Evolutionary conservation across 2,113 vertebrate genomes (phyloP).

Genomic region (Erythrocercus mccallii): DNA sequence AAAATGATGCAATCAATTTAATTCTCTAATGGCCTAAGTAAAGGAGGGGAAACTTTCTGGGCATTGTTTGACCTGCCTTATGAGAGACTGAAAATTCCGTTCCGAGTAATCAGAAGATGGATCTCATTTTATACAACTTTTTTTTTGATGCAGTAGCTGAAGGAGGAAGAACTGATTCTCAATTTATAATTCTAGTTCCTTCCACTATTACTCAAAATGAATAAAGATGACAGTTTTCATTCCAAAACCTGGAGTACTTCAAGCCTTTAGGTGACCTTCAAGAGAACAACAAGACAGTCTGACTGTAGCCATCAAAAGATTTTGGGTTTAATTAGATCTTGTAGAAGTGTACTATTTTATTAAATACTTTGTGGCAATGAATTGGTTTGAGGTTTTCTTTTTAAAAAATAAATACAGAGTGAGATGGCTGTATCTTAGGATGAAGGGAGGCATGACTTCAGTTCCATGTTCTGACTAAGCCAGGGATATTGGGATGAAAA

Average conservation of each 20-base stretch:
- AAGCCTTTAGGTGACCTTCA: conserved; percentile 5
- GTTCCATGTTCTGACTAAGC: not conserved
- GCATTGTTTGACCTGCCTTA: conserved; percentile 29
- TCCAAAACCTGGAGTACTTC: not conserved
- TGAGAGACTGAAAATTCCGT: not conserved
- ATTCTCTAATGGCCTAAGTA: conserved; percentile 37
- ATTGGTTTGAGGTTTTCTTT: not conserved
- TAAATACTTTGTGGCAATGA: not conserved
- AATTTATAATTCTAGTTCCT: not conserved
- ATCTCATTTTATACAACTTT: not conserved
- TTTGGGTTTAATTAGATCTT: not conserved
- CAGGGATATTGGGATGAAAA: not conserved
- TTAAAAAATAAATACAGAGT: not conserved
- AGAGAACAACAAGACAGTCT: not conserved
- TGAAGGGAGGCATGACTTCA: not conserved
- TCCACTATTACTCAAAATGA: conserved; percentile 16
- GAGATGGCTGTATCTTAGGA: not conserved
- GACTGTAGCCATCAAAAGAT: not conserved
- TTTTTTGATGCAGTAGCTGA: not conserved
- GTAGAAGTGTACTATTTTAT: not conserved
- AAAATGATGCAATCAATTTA: conserved; percentile 48
- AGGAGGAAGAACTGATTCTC: not conserved
- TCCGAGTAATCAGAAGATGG: conserved; percentile 35
- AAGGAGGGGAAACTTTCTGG: conserved; percentile 44
- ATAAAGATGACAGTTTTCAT: not conserved